Conservation (phyloP, 2,888 invertebrate genomes). For the Macaria liturata region DNA sequence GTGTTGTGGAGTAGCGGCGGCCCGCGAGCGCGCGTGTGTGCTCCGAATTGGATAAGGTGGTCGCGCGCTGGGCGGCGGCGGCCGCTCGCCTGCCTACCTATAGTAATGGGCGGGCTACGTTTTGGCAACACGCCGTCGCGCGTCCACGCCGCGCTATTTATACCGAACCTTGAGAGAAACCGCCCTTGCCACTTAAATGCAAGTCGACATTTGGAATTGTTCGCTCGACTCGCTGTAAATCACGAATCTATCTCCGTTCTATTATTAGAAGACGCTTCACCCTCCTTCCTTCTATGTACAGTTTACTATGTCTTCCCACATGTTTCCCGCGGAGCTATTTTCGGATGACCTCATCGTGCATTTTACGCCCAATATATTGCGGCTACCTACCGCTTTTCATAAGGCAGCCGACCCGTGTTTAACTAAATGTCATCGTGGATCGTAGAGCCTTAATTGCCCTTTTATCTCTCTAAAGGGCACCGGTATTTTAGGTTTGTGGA, state of each 20-base stretch:
- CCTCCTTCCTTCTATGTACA: constrained; percentile 48
- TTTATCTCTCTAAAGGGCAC: constrained; percentile 39
- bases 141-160: constrained; percentile 63
- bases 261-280: constrained; percentile 49
- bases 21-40: constrained; percentile 31
- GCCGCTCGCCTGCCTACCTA: constrained; percentile 48
- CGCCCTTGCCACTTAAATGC: constrained; percentile 73
- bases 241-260: constrained; percentile 48
- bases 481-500: constrained; percentile 38
- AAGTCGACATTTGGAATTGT: constrained; percentile 51
- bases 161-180: constrained; percentile 79
- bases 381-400: constrained; percentile 52
- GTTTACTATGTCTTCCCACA: constrained; percentile 47
- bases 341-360: constrained; percentile 62
- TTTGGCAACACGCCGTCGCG: constrained; percentile 72
- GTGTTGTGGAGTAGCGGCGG: background rate
- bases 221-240: constrained; percentile 39
- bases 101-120: constrained; percentile 70
- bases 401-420: constrained; percentile 53
- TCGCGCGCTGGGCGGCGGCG: constrained; percentile 48
- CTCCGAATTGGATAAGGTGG: constrained; percentile 62
- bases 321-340: constrained; percentile 58
- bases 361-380: constrained; percentile 54
- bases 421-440: constrained; percentile 59
- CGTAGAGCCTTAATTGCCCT: constrained; percentile 41